phyloP scores from a whole-genome alignment of 2,888 invertebrate species.

The Nomada ruficornis region DNA sequence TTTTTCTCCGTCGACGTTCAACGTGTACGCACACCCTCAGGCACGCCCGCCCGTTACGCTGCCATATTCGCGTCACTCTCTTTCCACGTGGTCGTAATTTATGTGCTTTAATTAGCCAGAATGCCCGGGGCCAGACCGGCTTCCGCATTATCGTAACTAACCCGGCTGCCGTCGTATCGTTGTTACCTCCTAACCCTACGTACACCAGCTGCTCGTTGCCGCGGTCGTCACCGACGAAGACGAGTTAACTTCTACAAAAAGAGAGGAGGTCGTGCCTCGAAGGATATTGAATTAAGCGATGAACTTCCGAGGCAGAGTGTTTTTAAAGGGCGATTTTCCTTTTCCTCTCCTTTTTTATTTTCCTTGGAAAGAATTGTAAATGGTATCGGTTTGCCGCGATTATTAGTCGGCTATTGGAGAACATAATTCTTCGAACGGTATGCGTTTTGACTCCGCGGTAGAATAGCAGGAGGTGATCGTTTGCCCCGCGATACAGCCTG shows the following conservation, averaged over 20 bases:
- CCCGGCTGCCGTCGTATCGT: conserved; percentile 11
- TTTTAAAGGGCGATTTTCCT: not conserved
- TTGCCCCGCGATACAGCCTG: conserved; percentile 43
- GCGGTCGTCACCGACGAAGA: conserved; percentile 26
- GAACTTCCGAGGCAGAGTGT: not conserved
- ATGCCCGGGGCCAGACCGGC: conserved; percentile 57
- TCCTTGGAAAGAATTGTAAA: not conserved
- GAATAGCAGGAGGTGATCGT: not conserved
- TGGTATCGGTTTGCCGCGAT: not conserved
- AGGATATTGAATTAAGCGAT: not conserved
- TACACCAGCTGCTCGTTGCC: conserved; percentile 22
- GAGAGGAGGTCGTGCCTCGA: not conserved
- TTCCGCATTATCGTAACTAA: conserved; percentile 56
- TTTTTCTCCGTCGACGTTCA: conserved; percentile 49
- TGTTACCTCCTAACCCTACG: conserved; percentile 1
- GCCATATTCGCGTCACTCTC: conserved; percentile 69
- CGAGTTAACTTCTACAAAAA: conserved; percentile 12
- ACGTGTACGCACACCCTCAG: conserved; percentile 22
- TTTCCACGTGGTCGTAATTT: conserved; percentile 72
- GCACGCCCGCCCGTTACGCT: conserved; percentile 56
- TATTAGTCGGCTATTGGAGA: not conserved
- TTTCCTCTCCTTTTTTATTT: not conserved
- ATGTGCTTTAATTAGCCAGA: conserved; percentile 76
- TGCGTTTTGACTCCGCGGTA: not conserved
- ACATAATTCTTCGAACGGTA: conserved; percentile 10